Conservation (phyloP, 2,797 vertebrate species). For the Rhincodon typus region DNA sequence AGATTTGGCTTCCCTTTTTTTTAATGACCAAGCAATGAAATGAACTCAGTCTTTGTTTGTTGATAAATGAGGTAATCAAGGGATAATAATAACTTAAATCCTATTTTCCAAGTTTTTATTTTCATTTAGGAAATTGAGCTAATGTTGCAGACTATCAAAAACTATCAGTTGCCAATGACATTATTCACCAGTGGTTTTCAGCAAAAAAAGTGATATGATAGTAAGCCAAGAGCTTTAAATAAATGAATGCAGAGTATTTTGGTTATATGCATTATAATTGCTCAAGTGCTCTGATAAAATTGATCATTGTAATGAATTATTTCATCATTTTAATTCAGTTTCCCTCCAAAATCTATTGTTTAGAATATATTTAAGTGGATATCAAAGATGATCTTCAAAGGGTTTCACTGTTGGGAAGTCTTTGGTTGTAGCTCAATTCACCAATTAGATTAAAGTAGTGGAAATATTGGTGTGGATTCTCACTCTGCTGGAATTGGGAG, state of each 20-base stretch:
- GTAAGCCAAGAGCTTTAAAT: not conserved
- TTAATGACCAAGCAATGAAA: not conserved
- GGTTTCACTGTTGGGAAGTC: not conserved
- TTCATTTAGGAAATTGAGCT: not conserved
- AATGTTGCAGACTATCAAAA: not conserved
- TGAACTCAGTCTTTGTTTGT: not conserved
- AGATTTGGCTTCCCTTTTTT: not conserved
- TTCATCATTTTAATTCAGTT: not conserved
- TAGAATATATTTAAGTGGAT: not conserved
- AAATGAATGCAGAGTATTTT: not conserved
- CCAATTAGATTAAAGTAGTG: not conserved
- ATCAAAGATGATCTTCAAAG: not conserved
- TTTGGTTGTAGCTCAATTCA: not conserved
- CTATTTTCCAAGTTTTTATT: not conserved
- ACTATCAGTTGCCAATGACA: not conserved
- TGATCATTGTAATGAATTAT: not conserved
- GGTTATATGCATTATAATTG: not conserved
- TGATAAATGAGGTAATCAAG: not conserved
- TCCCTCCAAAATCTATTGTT: not conserved
- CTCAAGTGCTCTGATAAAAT: not conserved
- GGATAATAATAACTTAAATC: not conserved
- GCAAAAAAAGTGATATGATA: not conserved
- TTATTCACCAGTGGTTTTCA: not conserved
- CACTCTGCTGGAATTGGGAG: too few relatives aligned
- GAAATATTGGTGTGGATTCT: not conserved